Percentiles rank a stretch among this genome's conserved stretches.
phyloP scores from a whole-genome alignment of 2,113 vertebrate species.

The cat (Felis catus) region DNA sequence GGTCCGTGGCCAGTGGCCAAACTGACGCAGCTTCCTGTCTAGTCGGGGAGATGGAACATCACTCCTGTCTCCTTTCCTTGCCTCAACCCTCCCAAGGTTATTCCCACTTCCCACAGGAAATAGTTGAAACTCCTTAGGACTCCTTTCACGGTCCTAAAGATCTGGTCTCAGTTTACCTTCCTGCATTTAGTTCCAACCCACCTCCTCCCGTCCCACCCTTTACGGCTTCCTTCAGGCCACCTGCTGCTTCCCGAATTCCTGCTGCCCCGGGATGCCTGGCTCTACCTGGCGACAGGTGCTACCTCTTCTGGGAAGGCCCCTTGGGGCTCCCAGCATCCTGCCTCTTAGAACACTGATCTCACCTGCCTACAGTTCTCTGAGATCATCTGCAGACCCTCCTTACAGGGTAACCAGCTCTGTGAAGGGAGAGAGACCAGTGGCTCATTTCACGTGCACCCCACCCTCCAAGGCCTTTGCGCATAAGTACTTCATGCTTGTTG shows the following conservation, averaged over 20 bases:
- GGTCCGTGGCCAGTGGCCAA: not conserved
- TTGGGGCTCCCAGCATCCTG: not conserved
- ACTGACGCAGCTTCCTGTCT: not conserved
- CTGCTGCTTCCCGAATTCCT: not conserved
- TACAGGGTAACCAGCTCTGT: rapidly evolving
- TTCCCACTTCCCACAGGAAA: not conserved
- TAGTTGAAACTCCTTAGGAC: not conserved
- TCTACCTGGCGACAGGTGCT: not conserved
- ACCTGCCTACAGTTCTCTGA: not conserved
- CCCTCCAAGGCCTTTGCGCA: too few relatives aligned
- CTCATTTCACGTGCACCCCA: not conserved
- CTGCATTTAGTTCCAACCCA: not conserved
- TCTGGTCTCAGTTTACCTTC: not conserved
- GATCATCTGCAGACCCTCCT: not conserved
- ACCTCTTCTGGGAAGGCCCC: not conserved
- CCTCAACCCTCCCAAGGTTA: not conserved
- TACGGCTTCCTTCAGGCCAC: too few relatives aligned
- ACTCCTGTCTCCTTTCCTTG: too few relatives aligned
- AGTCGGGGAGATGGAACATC: not conserved
- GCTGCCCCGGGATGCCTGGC: not conserved
- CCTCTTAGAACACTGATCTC: rapidly evolving
- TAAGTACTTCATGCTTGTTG: not conserved
- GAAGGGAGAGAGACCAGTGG: not conserved
- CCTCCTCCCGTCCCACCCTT: not conserved
- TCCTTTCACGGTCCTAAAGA: not conserved